Conservation (phyloP, 2,797 vertebrate species). For the Crypturellus tataupa region DNA sequence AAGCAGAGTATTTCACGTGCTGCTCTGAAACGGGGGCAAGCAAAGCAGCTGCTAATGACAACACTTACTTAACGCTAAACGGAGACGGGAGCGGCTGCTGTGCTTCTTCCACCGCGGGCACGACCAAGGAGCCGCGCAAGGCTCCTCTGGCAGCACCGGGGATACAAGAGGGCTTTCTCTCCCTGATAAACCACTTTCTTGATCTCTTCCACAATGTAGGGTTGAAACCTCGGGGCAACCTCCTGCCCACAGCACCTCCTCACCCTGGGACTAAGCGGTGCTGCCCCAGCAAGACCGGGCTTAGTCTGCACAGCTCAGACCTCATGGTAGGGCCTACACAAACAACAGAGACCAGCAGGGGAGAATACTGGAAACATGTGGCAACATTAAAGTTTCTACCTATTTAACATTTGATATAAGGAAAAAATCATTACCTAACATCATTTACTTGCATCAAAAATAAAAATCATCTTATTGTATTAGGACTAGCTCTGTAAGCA, state of each 20-base stretch:
- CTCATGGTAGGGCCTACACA: not conserved
- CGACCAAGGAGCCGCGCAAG: not conserved
- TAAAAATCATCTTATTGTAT: not conserved
- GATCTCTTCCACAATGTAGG: not conserved
- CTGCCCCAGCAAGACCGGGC: not conserved
- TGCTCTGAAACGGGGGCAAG: not conserved
- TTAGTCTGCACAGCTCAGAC: not conserved
- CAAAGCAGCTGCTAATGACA: not conserved
- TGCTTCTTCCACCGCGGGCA: not conserved
- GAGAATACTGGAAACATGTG: not conserved
- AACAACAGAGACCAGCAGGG: not conserved
- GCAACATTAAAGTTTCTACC: not conserved
- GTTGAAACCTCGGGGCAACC: not conserved
- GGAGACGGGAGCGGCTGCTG: not conserved
- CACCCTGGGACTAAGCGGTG: not conserved
- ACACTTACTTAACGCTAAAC: not conserved
- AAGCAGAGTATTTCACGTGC: not conserved
- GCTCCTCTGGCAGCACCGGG: not conserved
- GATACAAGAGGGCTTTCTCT: not conserved
- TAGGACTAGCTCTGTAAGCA: not conserved
- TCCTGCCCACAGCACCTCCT: rapidly evolving
- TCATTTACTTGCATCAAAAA: not conserved
- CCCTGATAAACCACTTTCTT: not conserved
- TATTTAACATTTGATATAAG: rapidly evolving
- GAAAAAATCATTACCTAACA: not conserved